These are phyloP conservation scores for Chironomus striatipennis DNA, from an alignment of 1,140 invertebrate genomes.

Conservation along the genomic window DNA sequence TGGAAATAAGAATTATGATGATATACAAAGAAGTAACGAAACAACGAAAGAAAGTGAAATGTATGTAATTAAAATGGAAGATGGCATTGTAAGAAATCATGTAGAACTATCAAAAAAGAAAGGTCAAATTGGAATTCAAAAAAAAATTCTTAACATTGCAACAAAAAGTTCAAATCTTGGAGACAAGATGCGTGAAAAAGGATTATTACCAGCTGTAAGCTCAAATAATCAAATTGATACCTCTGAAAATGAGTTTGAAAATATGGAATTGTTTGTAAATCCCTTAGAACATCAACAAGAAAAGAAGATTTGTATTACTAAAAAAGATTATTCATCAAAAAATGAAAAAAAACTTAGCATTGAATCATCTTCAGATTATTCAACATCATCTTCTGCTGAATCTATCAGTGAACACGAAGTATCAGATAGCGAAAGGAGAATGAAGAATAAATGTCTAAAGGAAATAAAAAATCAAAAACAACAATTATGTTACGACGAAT, in stretches of 20 bases:
- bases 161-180: neutral
- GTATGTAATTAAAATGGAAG: constrained; percentile 77
- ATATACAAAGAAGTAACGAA: constrained; percentile 44
- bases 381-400: neutral
- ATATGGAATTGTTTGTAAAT: constrained; percentile 46
- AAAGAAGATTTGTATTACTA: neutral
- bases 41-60: constrained; percentile 47
- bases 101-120: constrained; percentile 44
- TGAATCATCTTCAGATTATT: constrained; percentile 10
- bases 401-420: neutral
- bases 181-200: neutral
- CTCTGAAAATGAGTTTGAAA: constrained; percentile 31
- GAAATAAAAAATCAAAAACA: neutral
- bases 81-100: constrained; percentile 80
- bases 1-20: constrained; percentile 37
- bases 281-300: constrained; percentile 37
- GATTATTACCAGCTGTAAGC: neutral
- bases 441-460: neutral
- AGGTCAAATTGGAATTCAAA: constrained; percentile 37
- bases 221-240: neutral
- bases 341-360: neutral
- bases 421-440: neutral
- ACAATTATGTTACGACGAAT: neutral
- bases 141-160: constrained; percentile 35
- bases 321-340: neutral